A percentile compares a stretch with the other conserved stretches of the same genome.
Evolutionary conservation across 1,140 invertebrate species (phyloP).

Genomic region (Atta colombica): DNA sequence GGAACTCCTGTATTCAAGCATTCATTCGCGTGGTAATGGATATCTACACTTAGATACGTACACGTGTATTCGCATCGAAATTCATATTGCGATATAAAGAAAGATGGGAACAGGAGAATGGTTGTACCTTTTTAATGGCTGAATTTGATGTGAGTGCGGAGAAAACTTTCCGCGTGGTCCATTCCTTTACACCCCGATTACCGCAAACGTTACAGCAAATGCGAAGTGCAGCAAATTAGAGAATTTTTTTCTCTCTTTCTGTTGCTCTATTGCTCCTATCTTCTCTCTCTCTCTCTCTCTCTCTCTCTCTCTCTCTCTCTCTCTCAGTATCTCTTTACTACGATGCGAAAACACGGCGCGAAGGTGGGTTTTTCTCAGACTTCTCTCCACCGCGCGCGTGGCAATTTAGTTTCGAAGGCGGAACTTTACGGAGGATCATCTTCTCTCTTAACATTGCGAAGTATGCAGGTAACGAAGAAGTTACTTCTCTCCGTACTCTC

Average conservation of each 20-base stretch:
- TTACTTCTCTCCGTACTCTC: constrained; percentile 9
- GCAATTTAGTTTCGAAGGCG: constrained; percentile 65
- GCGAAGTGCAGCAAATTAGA: constrained; percentile 38
- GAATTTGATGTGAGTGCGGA: constrained; percentile 24
- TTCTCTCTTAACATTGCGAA: constrained; percentile 54
- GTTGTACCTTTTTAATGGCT: constrained; percentile 30
- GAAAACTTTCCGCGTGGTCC: neutral
- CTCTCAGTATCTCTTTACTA: neutral
- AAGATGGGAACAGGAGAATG: neutral
- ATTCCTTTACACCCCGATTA: constrained; percentile 35
- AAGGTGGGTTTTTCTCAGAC: constrained; percentile 43
- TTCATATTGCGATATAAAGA: neutral
- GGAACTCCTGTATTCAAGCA: neutral
- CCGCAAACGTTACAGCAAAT: constrained; percentile 35
- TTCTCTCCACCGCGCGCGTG: constrained; percentile 3
- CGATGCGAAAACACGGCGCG: constrained; percentile 8
- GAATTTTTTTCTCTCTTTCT: constrained; percentile 13
- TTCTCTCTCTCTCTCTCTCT: no score
- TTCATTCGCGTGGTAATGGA: constrained; percentile 6
- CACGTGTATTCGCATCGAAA: neutral
- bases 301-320: no score
- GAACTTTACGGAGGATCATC: constrained; percentile 52
- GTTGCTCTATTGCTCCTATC: neutral
- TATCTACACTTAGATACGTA: neutral
- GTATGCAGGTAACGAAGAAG: constrained; percentile 57